Base-by-base conservation (phyloP, 2,888 invertebrate genomes). In the Mylabris sibirica region DNA sequence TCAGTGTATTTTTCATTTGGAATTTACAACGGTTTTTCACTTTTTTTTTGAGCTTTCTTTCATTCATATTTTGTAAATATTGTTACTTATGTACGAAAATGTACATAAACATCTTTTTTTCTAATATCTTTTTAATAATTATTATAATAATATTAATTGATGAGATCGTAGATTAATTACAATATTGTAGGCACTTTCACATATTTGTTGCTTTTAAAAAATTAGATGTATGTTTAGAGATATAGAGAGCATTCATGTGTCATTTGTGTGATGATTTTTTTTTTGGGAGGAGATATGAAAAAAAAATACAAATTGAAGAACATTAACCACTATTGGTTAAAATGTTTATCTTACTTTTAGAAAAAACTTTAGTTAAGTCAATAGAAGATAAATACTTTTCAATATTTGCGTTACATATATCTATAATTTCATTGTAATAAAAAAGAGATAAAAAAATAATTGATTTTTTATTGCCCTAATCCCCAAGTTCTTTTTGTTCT, bases 81-180 rank as follows among this genome's bases (percentile, higher is more conserved):
- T 76, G 72, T 78, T 79, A 77, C 69, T 78, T 78, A 78, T 82
- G 82, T 82, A 82, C 81, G 76, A 76, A 76, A 69, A 69, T 82
- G 82, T 82, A 82, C 81, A 82, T 82, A 82, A 70, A 72, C 74
- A n/a, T n/a, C 75, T 67, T 60, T 66, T 70, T 67, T 76, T 77
- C 76, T 78, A 75, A 76, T 76, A 75, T 70, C 73, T 77, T 75
- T 75, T 75, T 76, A 67, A 64, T 65, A 70, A 49, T 30, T 49
- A 49, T 65, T 62, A 64, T 20, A 20, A 67, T 63, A 64, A 63
- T 64, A 34, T 61, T 66, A 41, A 63, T 67, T 59, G 65, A 49
- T 34, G 20, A 62, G 17, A 64, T 70, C 61, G 68, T 60, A 64
- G 65, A 53, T 64, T 70, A 70, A 72, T 65, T 66, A 72, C 71